Conservation (phyloP, 1,140 invertebrate genomes). For the Mamestra configurata region DNA sequence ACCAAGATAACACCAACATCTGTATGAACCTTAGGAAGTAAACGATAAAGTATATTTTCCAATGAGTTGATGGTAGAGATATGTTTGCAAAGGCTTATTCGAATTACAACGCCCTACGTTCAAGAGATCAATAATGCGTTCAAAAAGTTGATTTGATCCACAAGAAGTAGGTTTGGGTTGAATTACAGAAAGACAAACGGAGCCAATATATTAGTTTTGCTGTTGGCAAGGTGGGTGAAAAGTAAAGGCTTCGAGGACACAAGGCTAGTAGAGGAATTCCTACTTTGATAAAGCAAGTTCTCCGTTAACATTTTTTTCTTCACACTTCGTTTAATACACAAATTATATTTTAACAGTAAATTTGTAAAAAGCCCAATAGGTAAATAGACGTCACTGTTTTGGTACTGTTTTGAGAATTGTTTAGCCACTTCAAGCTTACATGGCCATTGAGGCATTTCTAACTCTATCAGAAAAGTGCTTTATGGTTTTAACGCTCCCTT, state of each 20-base stretch:
- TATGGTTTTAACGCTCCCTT: too few relatives aligned
- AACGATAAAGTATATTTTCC: conserved; percentile 39
- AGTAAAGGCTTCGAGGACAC: neutral
- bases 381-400: too few relatives aligned
- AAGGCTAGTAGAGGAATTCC: too few relatives aligned
- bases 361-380: too few relatives aligned
- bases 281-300: neutral
- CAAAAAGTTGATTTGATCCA: conserved; percentile 67
- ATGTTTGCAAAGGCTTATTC: conserved; percentile 65
- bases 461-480: too few relatives aligned
- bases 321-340: too few relatives aligned
- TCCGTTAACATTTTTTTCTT: too few relatives aligned
- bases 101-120: conserved; percentile 68
- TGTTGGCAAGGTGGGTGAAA: neutral
- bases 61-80: conserved; percentile 18
- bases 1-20: conserved; percentile 18
- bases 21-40: conserved; percentile 37
- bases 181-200: conserved; percentile 37
- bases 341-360: too few relatives aligned
- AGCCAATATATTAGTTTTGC: conserved; percentile 5
- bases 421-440: too few relatives aligned
- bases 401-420: too few relatives aligned
- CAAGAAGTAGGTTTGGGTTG: conserved; percentile 42
- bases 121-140: conserved; percentile 74
- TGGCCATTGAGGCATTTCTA: too few relatives aligned